Conservation (phyloP, 2,797 vertebrate species). For the Acipenser transmontanus region DNA sequence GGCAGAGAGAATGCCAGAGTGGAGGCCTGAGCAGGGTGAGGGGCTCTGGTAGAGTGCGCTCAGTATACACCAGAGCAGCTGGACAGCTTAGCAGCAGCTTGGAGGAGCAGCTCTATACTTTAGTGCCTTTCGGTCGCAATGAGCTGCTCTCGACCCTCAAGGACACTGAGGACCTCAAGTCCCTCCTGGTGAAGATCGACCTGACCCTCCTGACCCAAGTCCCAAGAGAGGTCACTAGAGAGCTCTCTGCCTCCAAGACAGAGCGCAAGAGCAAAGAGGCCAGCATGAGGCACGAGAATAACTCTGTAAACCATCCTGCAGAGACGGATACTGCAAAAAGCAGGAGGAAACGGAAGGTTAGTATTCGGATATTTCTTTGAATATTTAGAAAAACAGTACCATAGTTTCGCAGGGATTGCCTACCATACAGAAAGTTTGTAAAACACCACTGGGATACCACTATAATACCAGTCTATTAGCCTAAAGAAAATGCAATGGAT, state of each 20-base stretch:
- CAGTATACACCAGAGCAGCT: constrained; percentile 52
- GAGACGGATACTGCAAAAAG: constrained; percentile 63
- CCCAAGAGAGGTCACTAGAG: constrained; percentile 35
- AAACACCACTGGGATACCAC: background rate
- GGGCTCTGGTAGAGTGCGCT: constrained; percentile 27
- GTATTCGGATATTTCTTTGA: constrained; percentile 12
- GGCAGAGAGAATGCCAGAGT: constrained; percentile 48
- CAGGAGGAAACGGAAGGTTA: constrained; percentile 89
- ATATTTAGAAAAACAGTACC: background rate
- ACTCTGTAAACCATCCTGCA: constrained; percentile 32
- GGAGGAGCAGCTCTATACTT: constrained; percentile 81
- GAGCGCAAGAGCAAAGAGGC: constrained; percentile 52
- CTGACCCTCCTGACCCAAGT: constrained; percentile 84
- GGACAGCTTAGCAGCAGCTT: constrained; percentile 61
- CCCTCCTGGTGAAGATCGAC: constrained; percentile 93
- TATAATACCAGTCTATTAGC: background rate
- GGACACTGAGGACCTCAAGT: constrained; percentile 73
- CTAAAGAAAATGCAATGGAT: background rate
- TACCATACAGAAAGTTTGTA: background rate
- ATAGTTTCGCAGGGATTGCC: too few species aligned
- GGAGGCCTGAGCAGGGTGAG: constrained; percentile 31
- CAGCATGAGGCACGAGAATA: constrained; percentile 52
- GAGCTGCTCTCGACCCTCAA: constrained; percentile 68
- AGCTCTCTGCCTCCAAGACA: constrained; percentile 40
- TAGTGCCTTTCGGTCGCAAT: constrained; percentile 87